A percentile compares a stretch with the other conserved stretches of the same genome.
These are phyloP conservation scores for Drosophila austrosaltans DNA, from an alignment of 2,888 invertebrate species.

Conservation along the genomic window DNA sequence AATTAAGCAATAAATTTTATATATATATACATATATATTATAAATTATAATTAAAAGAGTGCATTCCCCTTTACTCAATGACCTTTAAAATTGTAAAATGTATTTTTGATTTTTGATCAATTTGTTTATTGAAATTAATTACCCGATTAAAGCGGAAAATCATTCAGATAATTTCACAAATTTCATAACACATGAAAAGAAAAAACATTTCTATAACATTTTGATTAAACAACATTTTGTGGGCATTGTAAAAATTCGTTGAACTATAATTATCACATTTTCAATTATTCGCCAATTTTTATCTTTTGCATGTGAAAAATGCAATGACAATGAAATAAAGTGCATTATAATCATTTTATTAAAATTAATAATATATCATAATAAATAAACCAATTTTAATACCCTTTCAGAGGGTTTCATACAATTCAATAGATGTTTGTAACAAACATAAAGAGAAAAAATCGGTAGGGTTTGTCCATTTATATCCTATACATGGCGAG, in stretches of 20 bases:
- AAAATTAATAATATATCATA: slow-evolving; percentile 17
- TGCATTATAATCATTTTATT: slow-evolving; percentile 22
- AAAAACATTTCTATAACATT: not conserved
- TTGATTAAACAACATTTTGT: not conserved
- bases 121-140: slow-evolving; percentile 29
- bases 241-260: not conserved
- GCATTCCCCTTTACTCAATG: slow-evolving; percentile 43
- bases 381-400: slow-evolving; percentile 3
- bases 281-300: not conserved
- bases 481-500: too few relatives aligned
- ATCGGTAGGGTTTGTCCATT: too few relatives aligned
- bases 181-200: not conserved
- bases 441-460: not conserved
- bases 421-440: not conserved
- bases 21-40: not conserved
- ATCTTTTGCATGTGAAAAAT: not conserved
- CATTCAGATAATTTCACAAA: not conserved
- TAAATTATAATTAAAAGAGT: slow-evolving; percentile 24
- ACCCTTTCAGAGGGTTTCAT: not conserved
- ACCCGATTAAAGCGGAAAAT: not conserved
- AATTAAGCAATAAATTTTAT: slow-evolving; percentile 12
- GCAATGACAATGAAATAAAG: slow-evolving; percentile 19
- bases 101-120: slow-evolving; percentile 24
- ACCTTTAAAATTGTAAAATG: slow-evolving; percentile 55
- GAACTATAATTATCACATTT: not conserved